A percentile compares a stretch with the other conserved stretches of the same genome.
These are phyloP conservation scores for Pithys albifrons DNA, from an alignment of 2,113 vertebrate species.

Conservation along the genomic window DNA sequence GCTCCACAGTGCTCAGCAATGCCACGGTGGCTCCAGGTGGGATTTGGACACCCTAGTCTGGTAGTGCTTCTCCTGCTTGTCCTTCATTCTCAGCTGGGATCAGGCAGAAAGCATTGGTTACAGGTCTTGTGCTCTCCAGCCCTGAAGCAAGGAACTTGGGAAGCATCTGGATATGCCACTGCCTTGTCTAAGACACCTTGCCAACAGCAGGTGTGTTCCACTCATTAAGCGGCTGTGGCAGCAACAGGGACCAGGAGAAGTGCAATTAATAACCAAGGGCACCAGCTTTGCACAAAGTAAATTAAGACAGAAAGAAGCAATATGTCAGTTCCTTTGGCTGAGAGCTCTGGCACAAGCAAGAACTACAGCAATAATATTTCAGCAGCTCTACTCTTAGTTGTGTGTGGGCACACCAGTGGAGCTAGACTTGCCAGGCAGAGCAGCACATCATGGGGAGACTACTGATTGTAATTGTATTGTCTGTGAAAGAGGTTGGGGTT, in stretches of 20 bases:
- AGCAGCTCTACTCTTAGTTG: background rate
- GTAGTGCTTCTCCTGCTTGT: background rate
- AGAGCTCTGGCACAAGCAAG: background rate
- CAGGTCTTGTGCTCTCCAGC: fast-evolving
- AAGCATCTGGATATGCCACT: background rate
- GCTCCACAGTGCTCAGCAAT: background rate
- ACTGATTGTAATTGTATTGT: background rate
- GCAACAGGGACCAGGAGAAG: background rate
- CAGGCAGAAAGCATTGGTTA: background rate
- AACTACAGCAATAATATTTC: background rate
- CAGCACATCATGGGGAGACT: background rate
- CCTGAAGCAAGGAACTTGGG: fast-evolving
- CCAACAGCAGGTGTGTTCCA: background rate
- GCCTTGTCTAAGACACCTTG: background rate
- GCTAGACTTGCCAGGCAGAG: background rate
- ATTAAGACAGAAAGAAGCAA: constrained; percentile 28
- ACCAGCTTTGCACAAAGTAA: background rate
- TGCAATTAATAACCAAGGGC: background rate
- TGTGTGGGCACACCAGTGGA: fast-evolving
- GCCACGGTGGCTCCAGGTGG: background rate
- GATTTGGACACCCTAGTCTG: background rate
- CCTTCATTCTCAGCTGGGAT: background rate
- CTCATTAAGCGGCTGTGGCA: background rate
- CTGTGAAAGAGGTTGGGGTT: background rate
- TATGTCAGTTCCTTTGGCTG: background rate